A percentile compares a stretch with the other conserved stretches of the same genome.
These are phyloP conservation scores for Halyomorpha halys DNA, from an alignment of 1,140 invertebrate species.

Conservation along the genomic window DNA sequence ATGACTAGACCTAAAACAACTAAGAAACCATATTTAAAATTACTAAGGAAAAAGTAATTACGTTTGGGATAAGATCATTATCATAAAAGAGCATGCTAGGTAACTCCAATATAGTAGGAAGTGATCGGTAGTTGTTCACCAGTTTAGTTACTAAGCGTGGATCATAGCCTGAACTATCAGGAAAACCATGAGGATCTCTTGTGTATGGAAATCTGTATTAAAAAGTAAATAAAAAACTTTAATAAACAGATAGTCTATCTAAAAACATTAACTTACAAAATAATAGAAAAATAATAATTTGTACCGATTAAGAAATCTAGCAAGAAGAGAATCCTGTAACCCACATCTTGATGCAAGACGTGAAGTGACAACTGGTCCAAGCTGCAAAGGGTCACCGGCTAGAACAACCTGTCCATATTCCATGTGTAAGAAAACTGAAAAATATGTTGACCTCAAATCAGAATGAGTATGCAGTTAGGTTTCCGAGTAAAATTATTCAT, in stretches of 20 bases:
- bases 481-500: too few relatives aligned
- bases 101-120: constrained; percentile 63
- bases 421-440: constrained; percentile 32
- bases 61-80: constrained; percentile 48
- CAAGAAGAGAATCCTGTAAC: constrained; percentile 38
- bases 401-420: constrained; percentile 60
- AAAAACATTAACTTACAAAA: neutral
- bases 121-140: constrained; percentile 64
- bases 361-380: constrained; percentile 73
- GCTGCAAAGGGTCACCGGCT: constrained; percentile 85
- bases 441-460: too few relatives aligned
- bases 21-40: too few relatives aligned
- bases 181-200: constrained; percentile 35
- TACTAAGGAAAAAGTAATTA: constrained; percentile 32
- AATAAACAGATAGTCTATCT: neutral
- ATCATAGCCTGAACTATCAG: constrained; percentile 49
- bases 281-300: neutral
- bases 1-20: too few relatives aligned
- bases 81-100: constrained; percentile 78
- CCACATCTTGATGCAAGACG: constrained; percentile 50
- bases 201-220: constrained; percentile 29
- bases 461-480: too few relatives aligned
- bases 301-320: constrained; percentile 32
- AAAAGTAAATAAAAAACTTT: neutral
- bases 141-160: constrained; percentile 58